Percentiles rank a stretch among this genome's conserved stretches.
Conservation (phyloP, 2,888 invertebrate species). For the Heliconius ethilla region DNA sequence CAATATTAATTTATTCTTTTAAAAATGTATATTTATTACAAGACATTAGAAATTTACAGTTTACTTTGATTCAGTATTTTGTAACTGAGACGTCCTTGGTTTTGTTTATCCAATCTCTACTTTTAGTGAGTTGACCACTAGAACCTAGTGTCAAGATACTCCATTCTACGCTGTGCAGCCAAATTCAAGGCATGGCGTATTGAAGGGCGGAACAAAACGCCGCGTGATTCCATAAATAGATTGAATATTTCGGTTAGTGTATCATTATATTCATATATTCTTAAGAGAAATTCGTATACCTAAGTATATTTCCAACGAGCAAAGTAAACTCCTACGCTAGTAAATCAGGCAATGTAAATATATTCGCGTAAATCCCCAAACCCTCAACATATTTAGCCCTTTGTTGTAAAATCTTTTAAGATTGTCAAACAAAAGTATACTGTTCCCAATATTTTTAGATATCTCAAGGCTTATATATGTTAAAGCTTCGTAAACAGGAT, state of each 20-base stretch:
- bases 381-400: not conserved
- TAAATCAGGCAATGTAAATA: not conserved
- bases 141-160: not conserved
- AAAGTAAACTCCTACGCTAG: not conserved
- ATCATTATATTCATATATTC: not conserved
- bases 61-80: no score
- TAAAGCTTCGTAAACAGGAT: not conserved
- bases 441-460: conserved; percentile 1
- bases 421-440: conserved; percentile 4
- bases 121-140: not conserved
- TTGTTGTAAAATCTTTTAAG: not conserved
- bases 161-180: not conserved
- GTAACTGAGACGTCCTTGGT: no score
- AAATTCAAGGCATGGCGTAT: no score
- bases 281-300: not conserved
- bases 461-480: not conserved
- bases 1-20: no score
- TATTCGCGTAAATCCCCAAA: not conserved
- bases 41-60: no score
- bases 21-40: no score
- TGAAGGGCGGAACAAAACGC: not conserved
- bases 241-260: not conserved
- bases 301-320: not conserved
- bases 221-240: not conserved
- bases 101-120: no score